These are phyloP conservation scores for Hystrix brachyura DNA, from an alignment of 2,113 vertebrate species.

Conservation along the genomic window DNA sequence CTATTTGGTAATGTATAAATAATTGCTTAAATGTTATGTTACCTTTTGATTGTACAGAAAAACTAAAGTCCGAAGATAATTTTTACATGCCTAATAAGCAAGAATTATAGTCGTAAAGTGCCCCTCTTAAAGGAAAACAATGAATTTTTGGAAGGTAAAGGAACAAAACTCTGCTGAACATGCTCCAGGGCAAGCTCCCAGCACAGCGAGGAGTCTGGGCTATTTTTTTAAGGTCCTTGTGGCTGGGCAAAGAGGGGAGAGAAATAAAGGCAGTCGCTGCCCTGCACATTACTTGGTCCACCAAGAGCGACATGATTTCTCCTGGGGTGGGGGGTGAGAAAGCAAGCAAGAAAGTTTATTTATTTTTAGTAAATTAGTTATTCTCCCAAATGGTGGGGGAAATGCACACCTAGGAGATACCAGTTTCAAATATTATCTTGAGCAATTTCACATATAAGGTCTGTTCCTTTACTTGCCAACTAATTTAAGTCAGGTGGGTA, in stretches of 20 bases:
- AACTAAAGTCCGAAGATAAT: neutral
- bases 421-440: constrained; percentile 16
- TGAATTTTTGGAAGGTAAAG: neutral
- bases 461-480: neutral
- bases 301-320: neutral
- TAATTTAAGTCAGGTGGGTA: neutral
- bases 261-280: neutral
- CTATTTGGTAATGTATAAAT: neutral
- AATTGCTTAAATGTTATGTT: neutral
- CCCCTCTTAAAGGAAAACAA: neutral
- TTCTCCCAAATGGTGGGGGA: neutral
- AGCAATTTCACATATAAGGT: constrained; percentile 11
- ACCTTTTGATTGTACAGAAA: constrained; percentile 36
- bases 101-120: neutral
- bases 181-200: neutral
- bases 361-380: constrained; percentile 32
- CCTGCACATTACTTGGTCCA: neutral
- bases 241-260: neutral
- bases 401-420: neutral
- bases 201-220: neutral
- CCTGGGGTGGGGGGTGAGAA: neutral
- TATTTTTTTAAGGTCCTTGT: neutral
- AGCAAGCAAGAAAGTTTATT: neutral
- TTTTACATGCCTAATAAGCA: neutral
- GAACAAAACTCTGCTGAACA: neutral